These are phyloP conservation scores for Nannoperca obscura DNA, from an alignment of 2,797 vertebrate genomes.

Conservation along the genomic window DNA sequence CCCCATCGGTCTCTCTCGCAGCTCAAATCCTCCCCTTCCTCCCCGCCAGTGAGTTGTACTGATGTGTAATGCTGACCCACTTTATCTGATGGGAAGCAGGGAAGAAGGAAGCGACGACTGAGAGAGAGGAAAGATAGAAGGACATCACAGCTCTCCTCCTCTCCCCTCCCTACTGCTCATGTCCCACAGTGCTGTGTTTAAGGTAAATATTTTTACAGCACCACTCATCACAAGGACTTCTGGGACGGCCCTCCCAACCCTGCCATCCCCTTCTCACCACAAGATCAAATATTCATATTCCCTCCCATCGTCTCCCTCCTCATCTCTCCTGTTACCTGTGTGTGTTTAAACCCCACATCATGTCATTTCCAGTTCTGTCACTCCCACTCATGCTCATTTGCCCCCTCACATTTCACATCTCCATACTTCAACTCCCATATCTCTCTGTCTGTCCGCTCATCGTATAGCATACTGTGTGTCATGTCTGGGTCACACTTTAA, in stretches of 20 bases:
- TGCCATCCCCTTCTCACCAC: constrained; percentile 24
- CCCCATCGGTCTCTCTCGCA: constrained; percentile 36
- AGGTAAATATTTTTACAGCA: constrained; percentile 93
- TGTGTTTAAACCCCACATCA: constrained; percentile 73
- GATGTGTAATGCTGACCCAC: constrained; percentile 78
- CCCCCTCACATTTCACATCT: constrained; percentile 30
- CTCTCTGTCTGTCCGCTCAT: constrained; percentile 2
- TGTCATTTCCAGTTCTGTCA: constrained; percentile 51
- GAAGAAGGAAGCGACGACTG: constrained; percentile 26
- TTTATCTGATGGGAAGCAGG: constrained; percentile 65
- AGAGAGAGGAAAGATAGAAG: constrained; percentile 21
- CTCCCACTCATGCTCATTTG: constrained; percentile 40
- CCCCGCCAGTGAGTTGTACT: constrained; percentile 42
- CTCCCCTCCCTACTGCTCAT: constrained; percentile 54
- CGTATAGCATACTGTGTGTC: constrained; percentile 8
- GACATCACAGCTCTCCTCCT: constrained; percentile 48
- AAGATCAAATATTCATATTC: constrained; percentile 90
- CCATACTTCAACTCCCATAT: constrained; percentile 33
- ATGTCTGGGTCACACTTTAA: constrained; percentile 76
- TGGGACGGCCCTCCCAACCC: constrained; percentile 70
- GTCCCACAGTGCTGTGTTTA: constrained; percentile 83
- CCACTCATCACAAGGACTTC: constrained; percentile 83
- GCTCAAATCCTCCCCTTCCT: constrained; percentile 44
- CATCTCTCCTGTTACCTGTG: constrained; percentile 44
- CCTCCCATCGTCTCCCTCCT: constrained; percentile 38